Conservation (phyloP, 2,888 invertebrate genomes). For the Tenthredo notha region DNA sequence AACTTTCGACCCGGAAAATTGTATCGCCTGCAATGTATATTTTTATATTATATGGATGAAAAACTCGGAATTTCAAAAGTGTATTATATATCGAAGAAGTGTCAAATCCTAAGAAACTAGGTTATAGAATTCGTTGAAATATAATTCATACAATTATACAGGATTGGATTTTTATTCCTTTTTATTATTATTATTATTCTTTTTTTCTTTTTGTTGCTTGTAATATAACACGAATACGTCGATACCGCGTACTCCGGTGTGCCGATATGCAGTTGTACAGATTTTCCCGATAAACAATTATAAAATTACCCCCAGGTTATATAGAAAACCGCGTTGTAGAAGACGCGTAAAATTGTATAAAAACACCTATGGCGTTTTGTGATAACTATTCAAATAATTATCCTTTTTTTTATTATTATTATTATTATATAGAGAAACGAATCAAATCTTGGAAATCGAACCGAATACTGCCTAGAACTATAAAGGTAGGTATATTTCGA, state of each 20-base stretch:
- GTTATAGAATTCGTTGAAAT: background rate
- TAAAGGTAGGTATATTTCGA: background rate
- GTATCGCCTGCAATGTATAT: background rate
- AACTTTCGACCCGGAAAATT: slow-evolving; percentile 49
- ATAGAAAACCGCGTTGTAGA: background rate
- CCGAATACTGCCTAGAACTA: background rate
- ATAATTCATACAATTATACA: background rate
- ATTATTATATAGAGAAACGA: background rate
- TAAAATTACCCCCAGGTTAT: slow-evolving; percentile 5
- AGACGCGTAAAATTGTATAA: background rate
- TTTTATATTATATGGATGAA: background rate
- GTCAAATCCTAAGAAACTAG: too few species aligned
- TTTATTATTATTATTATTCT: background rate
- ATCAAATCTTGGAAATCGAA: background rate
- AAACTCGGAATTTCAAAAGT: background rate
- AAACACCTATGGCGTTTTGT: background rate
- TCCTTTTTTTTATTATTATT: background rate
- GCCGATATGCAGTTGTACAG: background rate
- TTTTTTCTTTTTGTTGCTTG: background rate
- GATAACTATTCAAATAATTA: background rate
- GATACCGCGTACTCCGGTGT: too few species aligned
- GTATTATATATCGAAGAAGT: background rate
- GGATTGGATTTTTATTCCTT: background rate
- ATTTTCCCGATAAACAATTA: slow-evolving; percentile 37
- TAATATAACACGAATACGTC: background rate